These are phyloP conservation scores for Sclerurus mexicanus DNA, from an alignment of 2,113 vertebrate genomes.

Conservation along the genomic window DNA sequence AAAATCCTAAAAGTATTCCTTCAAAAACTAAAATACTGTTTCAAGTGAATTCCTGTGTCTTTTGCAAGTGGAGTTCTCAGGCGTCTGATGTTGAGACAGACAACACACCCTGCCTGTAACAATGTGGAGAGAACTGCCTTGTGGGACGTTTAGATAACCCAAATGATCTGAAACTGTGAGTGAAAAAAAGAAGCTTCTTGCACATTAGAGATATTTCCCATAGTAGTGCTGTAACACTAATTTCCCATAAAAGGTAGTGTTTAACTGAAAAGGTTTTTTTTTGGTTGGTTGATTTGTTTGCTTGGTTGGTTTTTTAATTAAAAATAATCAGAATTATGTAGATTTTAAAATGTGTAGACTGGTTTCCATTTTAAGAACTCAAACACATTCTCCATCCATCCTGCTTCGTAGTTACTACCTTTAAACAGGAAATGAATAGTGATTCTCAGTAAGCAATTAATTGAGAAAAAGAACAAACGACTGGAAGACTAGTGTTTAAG, in stretches of 20 bases:
- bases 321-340: neutral
- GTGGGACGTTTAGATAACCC: neutral
- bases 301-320: neutral
- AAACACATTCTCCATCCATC: neutral
- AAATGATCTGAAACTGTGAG: neutral
- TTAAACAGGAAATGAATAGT: neutral
- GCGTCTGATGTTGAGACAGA: neutral
- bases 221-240: accelerated
- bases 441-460: neutral
- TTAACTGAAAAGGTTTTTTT: neutral
- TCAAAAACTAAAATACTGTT: neutral
- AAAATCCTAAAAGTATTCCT: neutral
- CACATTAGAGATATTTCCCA: neutral
- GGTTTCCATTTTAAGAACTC: neutral
- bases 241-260: neutral
- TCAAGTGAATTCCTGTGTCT: neutral
- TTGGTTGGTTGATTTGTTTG: too few relatives aligned
- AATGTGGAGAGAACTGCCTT: neutral
- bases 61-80: neutral
- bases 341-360: neutral
- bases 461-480: neutral
- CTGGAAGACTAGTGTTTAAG: neutral
- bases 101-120: neutral
- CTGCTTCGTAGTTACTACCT: neutral
- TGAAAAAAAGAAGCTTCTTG: neutral